Conservation (phyloP, 2,797 vertebrate species). For the Cottoperca gobio region DNA sequence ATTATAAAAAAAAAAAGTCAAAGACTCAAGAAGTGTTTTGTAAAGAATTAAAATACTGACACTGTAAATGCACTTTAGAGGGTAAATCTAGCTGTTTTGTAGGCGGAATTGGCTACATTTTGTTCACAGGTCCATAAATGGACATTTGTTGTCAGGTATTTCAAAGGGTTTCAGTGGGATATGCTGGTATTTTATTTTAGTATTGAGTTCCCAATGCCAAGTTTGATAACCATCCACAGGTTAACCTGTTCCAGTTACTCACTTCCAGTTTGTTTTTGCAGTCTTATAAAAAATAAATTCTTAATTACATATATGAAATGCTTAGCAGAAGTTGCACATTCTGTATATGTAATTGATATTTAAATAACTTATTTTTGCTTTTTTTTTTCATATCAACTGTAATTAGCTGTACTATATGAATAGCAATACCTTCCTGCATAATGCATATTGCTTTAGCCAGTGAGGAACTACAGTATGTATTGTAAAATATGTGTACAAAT, state of each 20-base stretch:
- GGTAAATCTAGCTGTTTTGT: slow-evolving; percentile 77
- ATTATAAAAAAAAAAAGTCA: slow-evolving; percentile 24
- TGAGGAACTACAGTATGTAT: slow-evolving; percentile 91
- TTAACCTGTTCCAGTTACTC: slow-evolving; percentile 75
- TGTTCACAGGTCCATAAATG: slow-evolving; percentile 59
- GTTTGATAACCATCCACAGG: slow-evolving; percentile 86
- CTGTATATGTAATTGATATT: slow-evolving; percentile 99
- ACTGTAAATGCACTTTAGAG: slow-evolving; percentile 91
- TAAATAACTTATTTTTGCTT: slow-evolving; percentile 99
- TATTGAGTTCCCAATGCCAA: slow-evolving; percentile 82
- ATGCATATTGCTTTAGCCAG: slow-evolving; percentile 93
- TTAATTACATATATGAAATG: slow-evolving; percentile 93
- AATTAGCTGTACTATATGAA: slow-evolving; percentile 99
- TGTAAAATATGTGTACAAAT: slow-evolving; percentile 97
- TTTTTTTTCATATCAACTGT: slow-evolving; percentile 92
- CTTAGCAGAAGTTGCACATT: slow-evolving; percentile 96
- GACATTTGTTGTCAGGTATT: slow-evolving; percentile 76
- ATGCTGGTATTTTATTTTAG: slow-evolving; percentile 73
- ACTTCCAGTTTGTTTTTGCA: slow-evolving; percentile 73
- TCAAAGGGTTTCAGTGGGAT: slow-evolving; percentile 70
- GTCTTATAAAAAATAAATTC: slow-evolving; percentile 69
- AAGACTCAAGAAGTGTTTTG: slow-evolving; percentile 71
- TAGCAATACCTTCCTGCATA: slow-evolving; percentile 93
- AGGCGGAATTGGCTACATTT: slow-evolving; percentile 73
- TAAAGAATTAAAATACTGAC: slow-evolving; percentile 83